Base-by-base conservation (phyloP, 2,113 vertebrate genomes). In the Ursus arctos region DNA sequence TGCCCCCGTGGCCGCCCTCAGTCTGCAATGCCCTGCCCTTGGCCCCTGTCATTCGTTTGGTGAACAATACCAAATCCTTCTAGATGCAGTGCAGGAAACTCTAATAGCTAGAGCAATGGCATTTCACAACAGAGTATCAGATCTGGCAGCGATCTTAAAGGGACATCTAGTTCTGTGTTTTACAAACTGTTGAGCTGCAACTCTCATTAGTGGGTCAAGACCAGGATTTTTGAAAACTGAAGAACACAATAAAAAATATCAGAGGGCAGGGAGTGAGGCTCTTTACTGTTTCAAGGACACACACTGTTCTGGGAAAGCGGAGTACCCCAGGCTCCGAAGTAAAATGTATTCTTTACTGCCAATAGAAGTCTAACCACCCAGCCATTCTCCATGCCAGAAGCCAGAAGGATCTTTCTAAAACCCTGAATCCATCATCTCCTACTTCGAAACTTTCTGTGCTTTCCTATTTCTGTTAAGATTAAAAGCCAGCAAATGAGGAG, bases 51-150 rank as follows among this genome's bases (percentile, higher is more conserved):
- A 36, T 49, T 71, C 65, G 57, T n/a, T 65, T 13, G 19, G 65
- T 67, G 55, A 82, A 86, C 1, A 51, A 67, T 21, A n/a, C 65
- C 28, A 47, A n/a, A 89, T 55, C 24, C 80, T 91, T 91, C 40
- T 61, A 88, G 71, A 92, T 18, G 55, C 28, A 26, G 61, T 53
- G 93, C 49, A 72, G 57, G 76, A 43, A 69, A 74, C 19, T 19
- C n/a, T 49, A 47, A 31, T 33, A 63, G 43, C 47, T 79, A 65
- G 47, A 76, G 40, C 31, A 85, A 84, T 82, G 74, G 72, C 81
- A 72, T 94, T 94, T 95, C 88, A 90, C 65, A 72, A 69, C 33
- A 21, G 7, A 77, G 1, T 77, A 96, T 95, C 95, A 65, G 69
- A 76, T 61, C 43, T 82, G 71, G 91, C 89, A 97, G 47, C 4